phyloP scores from a whole-genome alignment of 2,113 vertebrate species.

The Triplophysa rosa region DNA sequence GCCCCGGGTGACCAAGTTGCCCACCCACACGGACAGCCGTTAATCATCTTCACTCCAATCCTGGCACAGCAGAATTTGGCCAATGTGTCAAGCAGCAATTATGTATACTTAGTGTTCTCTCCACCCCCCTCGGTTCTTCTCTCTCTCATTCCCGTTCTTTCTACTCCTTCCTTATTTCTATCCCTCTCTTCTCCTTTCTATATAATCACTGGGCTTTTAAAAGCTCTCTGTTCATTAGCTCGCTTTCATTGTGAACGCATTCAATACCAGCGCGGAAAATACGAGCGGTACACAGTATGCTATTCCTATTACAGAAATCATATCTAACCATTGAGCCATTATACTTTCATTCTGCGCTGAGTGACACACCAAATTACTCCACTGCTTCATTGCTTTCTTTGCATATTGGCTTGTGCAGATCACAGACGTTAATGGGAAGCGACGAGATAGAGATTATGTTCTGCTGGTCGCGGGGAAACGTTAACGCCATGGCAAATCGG shows the following conservation, averaged over 20 bases:
- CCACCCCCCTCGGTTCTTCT: slow-evolving; percentile 50
- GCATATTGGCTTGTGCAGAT: slow-evolving; percentile 71
- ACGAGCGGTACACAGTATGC: slow-evolving; percentile 68
- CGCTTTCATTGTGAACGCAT: slow-evolving; percentile 68
- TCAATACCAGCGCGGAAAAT: slow-evolving; percentile 70
- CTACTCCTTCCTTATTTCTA: slow-evolving; percentile 45
- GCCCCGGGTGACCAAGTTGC: slow-evolving; percentile 71
- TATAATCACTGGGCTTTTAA: slow-evolving; percentile 77
- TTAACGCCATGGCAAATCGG: slow-evolving; percentile 63
- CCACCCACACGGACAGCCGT: slow-evolving; percentile 78
- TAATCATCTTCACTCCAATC: slow-evolving; percentile 83
- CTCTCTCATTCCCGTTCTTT: slow-evolving; percentile 17
- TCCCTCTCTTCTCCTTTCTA: slow-evolving; percentile 63
- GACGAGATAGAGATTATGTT: slow-evolving; percentile 77
- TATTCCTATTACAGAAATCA: slow-evolving; percentile 73
- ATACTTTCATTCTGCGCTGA: slow-evolving; percentile 68
- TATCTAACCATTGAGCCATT: slow-evolving; percentile 70
- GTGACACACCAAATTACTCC: slow-evolving; percentile 71
- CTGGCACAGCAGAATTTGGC: slow-evolving; percentile 82
- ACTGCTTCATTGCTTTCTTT: slow-evolving; percentile 69
- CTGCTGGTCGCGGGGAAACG: slow-evolving; percentile 65
- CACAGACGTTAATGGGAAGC: slow-evolving; percentile 72
- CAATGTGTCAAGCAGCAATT: slow-evolving; percentile 83
- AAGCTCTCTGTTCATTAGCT: slow-evolving; percentile 73
- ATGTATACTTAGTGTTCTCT: slow-evolving; percentile 78